Evolutionary conservation across 2,113 vertebrate genomes (phyloP).

Genomic region (Phylloscopus whistleri): DNA sequence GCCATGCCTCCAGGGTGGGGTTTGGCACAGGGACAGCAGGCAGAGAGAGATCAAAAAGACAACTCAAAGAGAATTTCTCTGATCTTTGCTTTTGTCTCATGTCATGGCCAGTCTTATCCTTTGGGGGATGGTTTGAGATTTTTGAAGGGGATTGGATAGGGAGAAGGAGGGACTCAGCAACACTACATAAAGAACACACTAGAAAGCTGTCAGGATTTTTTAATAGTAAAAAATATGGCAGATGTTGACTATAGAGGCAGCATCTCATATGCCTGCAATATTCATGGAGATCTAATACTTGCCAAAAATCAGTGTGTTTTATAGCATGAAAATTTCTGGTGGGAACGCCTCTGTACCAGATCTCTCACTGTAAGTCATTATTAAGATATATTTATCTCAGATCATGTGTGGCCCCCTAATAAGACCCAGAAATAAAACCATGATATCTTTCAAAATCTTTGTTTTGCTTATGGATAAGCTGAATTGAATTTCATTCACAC

Average conservation of each 20-base stretch:
- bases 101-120: not conserved
- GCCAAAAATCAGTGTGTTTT: not conserved
- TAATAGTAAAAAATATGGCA: not conserved
- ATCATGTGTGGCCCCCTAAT: conserved; percentile 26
- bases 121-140: not conserved
- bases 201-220: not conserved
- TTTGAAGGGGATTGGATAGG: not conserved
- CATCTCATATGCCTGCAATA: not conserved
- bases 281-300: not conserved
- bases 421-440: not conserved
- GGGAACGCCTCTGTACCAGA: conserved; percentile 2
- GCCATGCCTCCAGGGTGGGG: not conserved
- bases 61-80: not conserved
- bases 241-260: not conserved
- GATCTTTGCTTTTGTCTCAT: not conserved
- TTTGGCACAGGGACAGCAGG: not conserved
- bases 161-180: not conserved
- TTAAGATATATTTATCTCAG: conserved; percentile 10
- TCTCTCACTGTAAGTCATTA: conserved; percentile 2
- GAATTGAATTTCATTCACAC: conserved; percentile 45
- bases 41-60: conserved; percentile 6
- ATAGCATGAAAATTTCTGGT: not conserved
- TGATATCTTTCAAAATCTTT: conserved; percentile 5
- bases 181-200: not conserved
- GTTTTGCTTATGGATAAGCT: conserved; percentile 27